These are phyloP conservation scores for Zoanthus sansibaricus DNA, from an alignment of 92 coral and sea anemone genomes.

Conservation along the genomic window DNA sequence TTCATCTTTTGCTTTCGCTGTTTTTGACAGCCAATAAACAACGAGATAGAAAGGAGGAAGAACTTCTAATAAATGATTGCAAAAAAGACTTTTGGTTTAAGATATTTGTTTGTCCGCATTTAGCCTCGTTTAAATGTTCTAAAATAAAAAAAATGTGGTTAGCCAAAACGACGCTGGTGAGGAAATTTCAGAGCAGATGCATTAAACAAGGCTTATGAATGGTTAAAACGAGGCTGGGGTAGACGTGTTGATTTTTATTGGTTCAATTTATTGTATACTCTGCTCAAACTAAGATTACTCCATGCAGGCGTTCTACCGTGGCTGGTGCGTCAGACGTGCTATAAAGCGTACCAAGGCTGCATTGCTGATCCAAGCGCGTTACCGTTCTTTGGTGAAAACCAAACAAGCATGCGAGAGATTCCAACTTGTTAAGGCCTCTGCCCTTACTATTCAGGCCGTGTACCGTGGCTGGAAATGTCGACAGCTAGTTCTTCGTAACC, in stretches of 20 bases:
- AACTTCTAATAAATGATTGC: no score
- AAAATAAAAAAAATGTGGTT: no score
- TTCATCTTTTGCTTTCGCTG: no score
- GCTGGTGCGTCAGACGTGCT: constrained; percentile 62
- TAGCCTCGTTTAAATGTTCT: no score
- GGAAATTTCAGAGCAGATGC: no score
- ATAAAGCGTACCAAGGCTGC: constrained; percentile 65
- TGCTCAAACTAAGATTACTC: constrained; percentile 3
- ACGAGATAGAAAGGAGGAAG: no score
- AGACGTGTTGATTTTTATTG: no score
- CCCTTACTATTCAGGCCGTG: constrained; percentile 74
- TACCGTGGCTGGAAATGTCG: constrained; percentile 85
- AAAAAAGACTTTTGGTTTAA: no score
- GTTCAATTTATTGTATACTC: no score
- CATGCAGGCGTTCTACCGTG: constrained; percentile 70
- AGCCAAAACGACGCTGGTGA: no score
- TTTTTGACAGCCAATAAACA: no score
- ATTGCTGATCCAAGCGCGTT: constrained; percentile 70
- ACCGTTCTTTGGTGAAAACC: constrained; percentile 67
- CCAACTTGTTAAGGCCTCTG: constrained; percentile 55
- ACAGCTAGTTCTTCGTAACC: constrained; percentile 47
- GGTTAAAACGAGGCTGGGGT: not conserved
- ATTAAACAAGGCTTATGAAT: not conserved
- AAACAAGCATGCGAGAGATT: constrained; percentile 58
- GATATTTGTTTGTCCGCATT: no score